A percentile compares a stretch with the other conserved stretches of the same genome.
Conservation (phyloP, 2,888 invertebrate genomes). For the Drosophila maculinotata region DNA sequence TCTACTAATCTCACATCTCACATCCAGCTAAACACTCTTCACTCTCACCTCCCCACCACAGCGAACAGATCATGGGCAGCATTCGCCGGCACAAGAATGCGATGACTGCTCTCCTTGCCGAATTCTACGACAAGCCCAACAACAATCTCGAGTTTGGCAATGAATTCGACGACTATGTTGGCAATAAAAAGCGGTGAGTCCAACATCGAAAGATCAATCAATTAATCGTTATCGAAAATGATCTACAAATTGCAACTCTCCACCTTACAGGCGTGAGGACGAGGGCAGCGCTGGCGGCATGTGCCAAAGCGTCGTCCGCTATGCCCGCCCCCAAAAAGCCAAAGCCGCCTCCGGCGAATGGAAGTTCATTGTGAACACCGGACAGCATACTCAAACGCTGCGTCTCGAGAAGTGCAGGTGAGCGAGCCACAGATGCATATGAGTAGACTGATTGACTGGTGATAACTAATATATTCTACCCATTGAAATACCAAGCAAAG, state of each 20-base stretch:
- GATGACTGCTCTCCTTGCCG: constrained; percentile 89
- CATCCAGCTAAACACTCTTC: constrained; percentile 17
- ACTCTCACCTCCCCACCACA: constrained; percentile 69
- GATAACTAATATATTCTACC: no score
- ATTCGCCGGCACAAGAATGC: constrained; percentile 89
- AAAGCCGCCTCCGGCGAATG: constrained; percentile 92
- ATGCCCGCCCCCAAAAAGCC: constrained; percentile 92
- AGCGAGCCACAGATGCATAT: constrained; percentile 82
- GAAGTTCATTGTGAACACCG: constrained; percentile 94
- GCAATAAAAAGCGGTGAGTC: constrained; percentile 79
- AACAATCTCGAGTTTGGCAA: constrained; percentile 79
- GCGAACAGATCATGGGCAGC: constrained; percentile 89
- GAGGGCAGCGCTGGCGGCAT: constrained; percentile 89
- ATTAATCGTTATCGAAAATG: neutral
- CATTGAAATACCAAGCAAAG: no score
- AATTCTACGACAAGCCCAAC: constrained; percentile 87
- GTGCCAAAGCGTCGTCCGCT: constrained; percentile 92
- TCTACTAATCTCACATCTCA: constrained; percentile 2
- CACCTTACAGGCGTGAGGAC: constrained; percentile 87
- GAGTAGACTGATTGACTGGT: no score
- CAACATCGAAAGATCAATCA: neutral
- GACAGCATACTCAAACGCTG: constrained; percentile 93
- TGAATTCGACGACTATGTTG: constrained; percentile 82
- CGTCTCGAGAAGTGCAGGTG: constrained; percentile 91
- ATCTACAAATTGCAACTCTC: neutral